Base-by-base conservation (phyloP, 2,113 vertebrate species). In the Siniperca knerii region DNA sequence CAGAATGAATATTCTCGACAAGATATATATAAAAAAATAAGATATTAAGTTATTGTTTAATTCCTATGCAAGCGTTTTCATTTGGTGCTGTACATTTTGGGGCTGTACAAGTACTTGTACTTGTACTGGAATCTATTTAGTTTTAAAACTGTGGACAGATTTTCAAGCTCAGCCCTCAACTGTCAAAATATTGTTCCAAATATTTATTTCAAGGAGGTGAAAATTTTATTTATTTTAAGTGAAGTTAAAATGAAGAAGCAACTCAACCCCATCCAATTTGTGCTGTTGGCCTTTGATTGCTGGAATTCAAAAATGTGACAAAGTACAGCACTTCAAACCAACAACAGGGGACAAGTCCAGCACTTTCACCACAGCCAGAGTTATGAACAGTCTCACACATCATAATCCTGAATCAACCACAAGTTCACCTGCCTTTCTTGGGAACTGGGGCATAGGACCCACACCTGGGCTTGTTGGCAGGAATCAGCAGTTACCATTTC, bases 401-500 rank as follows among this genome's bases (percentile, higher is more conserved):
- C 8, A 42, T 21, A 44, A 42, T 77, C 67, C 12, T 44, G 23
- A 86, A 65, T 70, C 37, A 44, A 29, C 29, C 61, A 70, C 71
- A 61, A 42, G 5, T 68, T 83, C 73, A 76, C 57, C 50, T 52
- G 55, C 13, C 4, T 74, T 77, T 77, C 54, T 70, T 73, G 61
- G 71, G 46, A 86, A 84, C 68, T 67, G 77, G 70, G 23, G 67
- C 77, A 82, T 66, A 68, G 71, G 44, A 57, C 15, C 21, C 35
- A 83, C 83, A 90, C 75, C 86, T 85, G 87, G 58, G 6, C 60
- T 77, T 69, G 35, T 72, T 89, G 85, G 80, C 81, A 58, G 71
- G 69, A 77, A 35, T 68, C 68, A n/a, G 48, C 65, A 1, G 3
- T 33, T 75, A 15, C 20, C 29, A 13, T 68, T 73, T 69, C 18